These are phyloP conservation scores for Tenthredo notha DNA, from an alignment of 2,888 invertebrate genomes.

Conservation along the genomic window DNA sequence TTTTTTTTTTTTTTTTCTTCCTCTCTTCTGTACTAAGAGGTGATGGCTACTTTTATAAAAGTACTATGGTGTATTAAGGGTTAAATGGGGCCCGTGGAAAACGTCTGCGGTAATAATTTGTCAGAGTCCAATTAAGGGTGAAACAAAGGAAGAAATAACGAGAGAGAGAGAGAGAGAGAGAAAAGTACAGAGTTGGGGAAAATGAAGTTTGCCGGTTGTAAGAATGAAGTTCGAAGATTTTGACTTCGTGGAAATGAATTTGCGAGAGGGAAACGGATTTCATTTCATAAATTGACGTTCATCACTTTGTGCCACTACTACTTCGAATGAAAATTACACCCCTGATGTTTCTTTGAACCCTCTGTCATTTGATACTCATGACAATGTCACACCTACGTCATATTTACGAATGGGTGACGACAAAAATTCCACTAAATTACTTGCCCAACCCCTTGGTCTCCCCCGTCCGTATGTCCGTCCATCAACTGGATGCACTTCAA, in stretches of 20 bases:
- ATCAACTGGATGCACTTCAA: constrained; percentile 25
- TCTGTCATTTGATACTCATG: neutral
- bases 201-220: neutral
- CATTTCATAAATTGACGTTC: neutral
- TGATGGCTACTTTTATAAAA: neutral
- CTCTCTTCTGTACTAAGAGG: neutral
- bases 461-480: neutral
- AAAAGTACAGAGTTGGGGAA: neutral
- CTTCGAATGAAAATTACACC: constrained; percentile 14
- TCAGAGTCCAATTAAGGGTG: constrained; percentile 32
- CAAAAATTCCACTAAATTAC: constrained; percentile 14
- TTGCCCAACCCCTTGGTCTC: neutral
- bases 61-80: constrained; percentile 23
- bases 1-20: too few relatives aligned
- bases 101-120: constrained; percentile 35
- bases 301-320: neutral
- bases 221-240: neutral
- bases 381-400: constrained; percentile 21
- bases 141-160: neutral
- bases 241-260: neutral
- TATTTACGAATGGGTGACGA: neutral
- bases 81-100: constrained; percentile 14
- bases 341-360: constrained; percentile 21
- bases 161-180: neutral
- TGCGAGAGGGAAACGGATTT: neutral